Percentiles rank a stretch among this genome's conserved stretches.
Evolutionary conservation across 2,888 invertebrate species (phyloP).

Genomic region (Coenonympha arcania): DNA sequence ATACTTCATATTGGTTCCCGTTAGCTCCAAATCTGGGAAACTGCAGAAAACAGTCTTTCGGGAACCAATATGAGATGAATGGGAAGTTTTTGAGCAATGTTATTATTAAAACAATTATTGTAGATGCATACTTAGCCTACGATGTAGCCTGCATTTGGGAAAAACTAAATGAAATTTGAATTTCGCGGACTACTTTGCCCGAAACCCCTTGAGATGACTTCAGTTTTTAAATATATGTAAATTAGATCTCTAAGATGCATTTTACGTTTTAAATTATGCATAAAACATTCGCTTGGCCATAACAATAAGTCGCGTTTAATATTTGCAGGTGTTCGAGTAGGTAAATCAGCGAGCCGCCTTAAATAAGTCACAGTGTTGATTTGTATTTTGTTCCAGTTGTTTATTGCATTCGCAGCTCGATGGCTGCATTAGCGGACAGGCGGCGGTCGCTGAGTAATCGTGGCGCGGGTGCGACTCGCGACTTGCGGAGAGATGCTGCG

Average conservation of each 20-base stretch:
- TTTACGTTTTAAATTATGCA: constrained; percentile 16
- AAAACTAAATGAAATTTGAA: too few species aligned
- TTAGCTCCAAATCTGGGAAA: too few species aligned
- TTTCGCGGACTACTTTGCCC: too few species aligned
- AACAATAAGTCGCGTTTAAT: constrained; percentile 16
- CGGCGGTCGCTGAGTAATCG: constrained; percentile 42
- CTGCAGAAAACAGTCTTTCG: too few species aligned
- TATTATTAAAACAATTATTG: too few species aligned
- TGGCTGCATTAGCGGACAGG: constrained; percentile 39
- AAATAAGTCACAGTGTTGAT: constrained; percentile 29
- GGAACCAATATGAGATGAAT: too few species aligned
- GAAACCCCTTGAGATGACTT: constrained; percentile 10
- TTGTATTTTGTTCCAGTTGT: constrained; percentile 37
- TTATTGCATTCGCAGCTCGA: constrained; percentile 36
- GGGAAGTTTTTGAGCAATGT: too few species aligned
- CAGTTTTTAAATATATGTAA: constrained; percentile 2
- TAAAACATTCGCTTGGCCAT: constrained; percentile 11
- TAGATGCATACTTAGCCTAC: too few species aligned
- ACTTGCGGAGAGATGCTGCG: constrained; percentile 34
- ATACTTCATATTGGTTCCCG: too few species aligned
- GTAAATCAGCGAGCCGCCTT: constrained; percentile 19
- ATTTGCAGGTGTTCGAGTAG: constrained; percentile 23
- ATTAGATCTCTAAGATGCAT: constrained; percentile 16
- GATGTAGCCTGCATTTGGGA: too few species aligned
- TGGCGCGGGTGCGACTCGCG: constrained; percentile 29